phyloP scores from a whole-genome alignment of 2,888 invertebrate species.

The Caradrina kadenii region DNA sequence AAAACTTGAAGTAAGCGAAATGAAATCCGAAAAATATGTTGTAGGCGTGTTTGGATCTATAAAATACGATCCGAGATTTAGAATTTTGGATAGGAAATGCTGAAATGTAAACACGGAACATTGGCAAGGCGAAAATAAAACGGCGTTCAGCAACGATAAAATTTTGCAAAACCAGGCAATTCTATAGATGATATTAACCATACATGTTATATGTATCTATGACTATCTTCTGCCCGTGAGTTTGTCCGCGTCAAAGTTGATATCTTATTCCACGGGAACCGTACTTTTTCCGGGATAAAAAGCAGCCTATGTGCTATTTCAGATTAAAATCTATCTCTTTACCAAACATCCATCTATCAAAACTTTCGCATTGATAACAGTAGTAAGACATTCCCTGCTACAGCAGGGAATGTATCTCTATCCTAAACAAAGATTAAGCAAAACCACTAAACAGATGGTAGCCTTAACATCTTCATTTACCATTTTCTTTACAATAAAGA shows the following conservation, averaged over 20 bases:
- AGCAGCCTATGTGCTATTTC: too few relatives aligned
- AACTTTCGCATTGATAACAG: too few relatives aligned
- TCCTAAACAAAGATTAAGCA: constrained; percentile 13
- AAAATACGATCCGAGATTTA: constrained; percentile 30
- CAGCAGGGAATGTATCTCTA: not conserved
- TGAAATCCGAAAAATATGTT: constrained; percentile 33
- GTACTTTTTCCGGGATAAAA: too few relatives aligned
- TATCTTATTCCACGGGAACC: too few relatives aligned
- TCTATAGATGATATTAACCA: not conserved
- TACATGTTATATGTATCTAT: not conserved
- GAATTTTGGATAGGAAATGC: constrained; percentile 31
- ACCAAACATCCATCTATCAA: too few relatives aligned
- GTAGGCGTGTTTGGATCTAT: constrained; percentile 32
- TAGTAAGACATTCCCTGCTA: too few relatives aligned
- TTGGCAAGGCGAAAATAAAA: constrained; percentile 33
- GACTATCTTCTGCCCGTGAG: not conserved
- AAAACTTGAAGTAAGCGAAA: constrained; percentile 23
- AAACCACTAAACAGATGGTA: constrained; percentile 1
- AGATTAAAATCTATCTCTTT: too few relatives aligned
- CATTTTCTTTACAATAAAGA: constrained; percentile 20
- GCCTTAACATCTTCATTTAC: constrained; percentile 23
- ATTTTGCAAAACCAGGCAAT: not conserved
- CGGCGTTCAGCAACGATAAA: constrained; percentile 2
- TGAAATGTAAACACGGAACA: constrained; percentile 30
- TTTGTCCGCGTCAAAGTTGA: too few relatives aligned